Base-by-base conservation (phyloP, 2,113 vertebrate genomes). In the Macheiramphus alcinus region DNA sequence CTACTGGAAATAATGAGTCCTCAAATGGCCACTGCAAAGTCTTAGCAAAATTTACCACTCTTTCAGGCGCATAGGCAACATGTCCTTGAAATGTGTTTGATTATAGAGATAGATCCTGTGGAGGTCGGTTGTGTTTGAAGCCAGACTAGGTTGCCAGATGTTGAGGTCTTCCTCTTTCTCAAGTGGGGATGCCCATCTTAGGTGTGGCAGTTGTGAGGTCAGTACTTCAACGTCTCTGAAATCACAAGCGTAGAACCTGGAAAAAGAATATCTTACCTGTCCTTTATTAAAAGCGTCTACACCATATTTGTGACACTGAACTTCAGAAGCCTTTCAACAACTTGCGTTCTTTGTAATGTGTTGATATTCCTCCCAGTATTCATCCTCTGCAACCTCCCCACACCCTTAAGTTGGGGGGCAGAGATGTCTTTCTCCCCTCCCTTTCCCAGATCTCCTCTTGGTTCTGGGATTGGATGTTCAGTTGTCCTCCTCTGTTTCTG, bases 351-450 rank as follows among this genome's bases (percentile, higher is more conserved):
- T 86, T 90, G 27, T 55, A 15, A 6, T 3, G 25, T 68, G 26
- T 56, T 75, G 42, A 1, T 85, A 27, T 10, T 74, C 38, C 32
- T 80, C 18, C n/a, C 23, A 4, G 20, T 22, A 18, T 48, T 95
- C 42, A 29, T 59, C 45, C 34, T 86, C 63, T 72, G 8, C 38
- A 68, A 23, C 11, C 36, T 90, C 16, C 52, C 11, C 6, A 11
- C 0, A 1, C 8, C 29, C 20, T 23, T 27, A 0, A 7, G 3
- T 0, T 72, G 11, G 16, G 20, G 26, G 12, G 7, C 20, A 27
- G 55, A 14, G 27, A 4, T 48, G 12, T n/a, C 43, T 78, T 65
- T 75, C 13, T 15, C n/a, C 7, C 4, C 11, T 55, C 17, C 14
- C 6, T 26, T 80, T 73, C 31, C 18, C 38, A 47, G 38, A 2